Conservation (phyloP, 2,888 invertebrate genomes). For the Dynastes tityus region DNA sequence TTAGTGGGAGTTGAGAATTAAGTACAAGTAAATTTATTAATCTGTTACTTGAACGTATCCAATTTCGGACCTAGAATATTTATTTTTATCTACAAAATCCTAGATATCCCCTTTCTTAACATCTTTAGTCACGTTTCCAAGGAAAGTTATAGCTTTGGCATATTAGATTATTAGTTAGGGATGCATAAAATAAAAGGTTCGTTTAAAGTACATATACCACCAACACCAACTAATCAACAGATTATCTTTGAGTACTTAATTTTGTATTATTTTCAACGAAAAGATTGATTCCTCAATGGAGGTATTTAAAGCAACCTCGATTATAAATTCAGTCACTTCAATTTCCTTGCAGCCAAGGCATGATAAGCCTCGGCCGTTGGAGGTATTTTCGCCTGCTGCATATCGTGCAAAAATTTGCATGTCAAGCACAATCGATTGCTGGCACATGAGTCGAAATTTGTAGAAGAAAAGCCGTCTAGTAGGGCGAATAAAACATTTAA, state of each 20-base stretch:
- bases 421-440: conserved; percentile 42
- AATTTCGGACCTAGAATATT: not conserved
- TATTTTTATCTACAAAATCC: not conserved
- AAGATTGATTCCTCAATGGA: conserved; percentile 28
- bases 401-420: conserved; percentile 40
- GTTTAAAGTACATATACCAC: not conserved
- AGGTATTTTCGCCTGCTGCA: conserved; percentile 28
- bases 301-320: conserved; percentile 10
- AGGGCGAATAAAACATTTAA: conserved; percentile 30
- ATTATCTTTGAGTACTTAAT: not conserved
- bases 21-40: not conserved
- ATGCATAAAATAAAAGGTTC: not conserved
- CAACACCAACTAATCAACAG: not conserved
- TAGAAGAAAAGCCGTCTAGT: conserved; percentile 14
- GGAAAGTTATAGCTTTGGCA: not conserved
- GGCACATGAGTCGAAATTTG: conserved; percentile 42
- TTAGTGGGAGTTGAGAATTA: conserved; percentile 31
- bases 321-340: conserved; percentile 45
- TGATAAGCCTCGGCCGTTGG: not conserved
- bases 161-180: not conserved
- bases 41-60: conserved; percentile 7
- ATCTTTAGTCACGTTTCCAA: not conserved
- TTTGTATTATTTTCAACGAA: conserved; percentile 14
- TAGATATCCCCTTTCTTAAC: not conserved
- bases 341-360: conserved; percentile 36